Conservation (phyloP, 2,113 vertebrate species). For the Edolisoma coerulescens region DNA sequence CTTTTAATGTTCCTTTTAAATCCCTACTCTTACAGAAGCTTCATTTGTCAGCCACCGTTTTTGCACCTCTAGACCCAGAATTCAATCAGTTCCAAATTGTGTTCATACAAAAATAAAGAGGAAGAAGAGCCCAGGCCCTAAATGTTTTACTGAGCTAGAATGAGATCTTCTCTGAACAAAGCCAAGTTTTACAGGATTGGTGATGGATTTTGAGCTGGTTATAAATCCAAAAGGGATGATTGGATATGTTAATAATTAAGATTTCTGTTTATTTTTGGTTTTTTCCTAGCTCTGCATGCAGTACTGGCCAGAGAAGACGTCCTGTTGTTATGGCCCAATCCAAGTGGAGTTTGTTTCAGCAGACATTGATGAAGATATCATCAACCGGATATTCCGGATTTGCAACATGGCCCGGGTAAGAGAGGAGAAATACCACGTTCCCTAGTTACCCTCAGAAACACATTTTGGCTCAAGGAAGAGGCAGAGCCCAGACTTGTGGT, state of each 20-base stretch:
- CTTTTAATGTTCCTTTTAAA: neutral
- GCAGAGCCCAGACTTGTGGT: neutral
- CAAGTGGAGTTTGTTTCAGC: constrained; percentile 97
- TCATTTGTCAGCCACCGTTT: neutral
- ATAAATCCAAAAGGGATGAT: neutral
- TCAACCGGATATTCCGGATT: constrained; percentile 97
- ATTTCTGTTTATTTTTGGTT: neutral
- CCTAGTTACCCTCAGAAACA: neutral
- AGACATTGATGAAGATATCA: constrained; percentile 96
- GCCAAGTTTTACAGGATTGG: neutral
- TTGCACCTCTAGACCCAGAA: neutral
- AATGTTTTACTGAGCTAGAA: neutral
- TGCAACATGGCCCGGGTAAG: constrained; percentile 96
- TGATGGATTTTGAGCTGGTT: neutral
- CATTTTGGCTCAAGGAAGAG: neutral
- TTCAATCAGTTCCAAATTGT: neutral
- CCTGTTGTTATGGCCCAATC: constrained; percentile 93
- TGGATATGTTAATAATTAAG: neutral
- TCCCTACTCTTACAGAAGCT: neutral
- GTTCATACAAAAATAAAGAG: neutral
- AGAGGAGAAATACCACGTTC: neutral
- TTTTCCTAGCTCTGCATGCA: constrained; percentile 89
- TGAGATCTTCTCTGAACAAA: neutral
- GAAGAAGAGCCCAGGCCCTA: neutral
- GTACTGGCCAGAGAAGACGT: constrained; percentile 97